phyloP scores from a whole-genome alignment of 1,140 invertebrate species.

The Bombus pascuorum region DNA sequence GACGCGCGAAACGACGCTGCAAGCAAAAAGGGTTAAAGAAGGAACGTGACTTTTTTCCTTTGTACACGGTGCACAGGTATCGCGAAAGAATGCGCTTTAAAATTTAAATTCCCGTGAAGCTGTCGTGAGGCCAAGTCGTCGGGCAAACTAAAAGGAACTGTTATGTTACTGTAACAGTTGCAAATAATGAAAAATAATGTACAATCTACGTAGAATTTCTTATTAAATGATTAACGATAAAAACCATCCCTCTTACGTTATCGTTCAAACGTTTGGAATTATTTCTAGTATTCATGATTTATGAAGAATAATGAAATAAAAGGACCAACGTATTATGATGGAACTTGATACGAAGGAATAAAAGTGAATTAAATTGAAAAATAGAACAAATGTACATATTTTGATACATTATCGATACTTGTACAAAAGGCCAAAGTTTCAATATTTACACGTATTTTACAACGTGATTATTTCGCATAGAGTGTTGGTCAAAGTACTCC shows the following conservation, averaged over 20 bases:
- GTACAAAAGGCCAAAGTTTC: too few relatives aligned
- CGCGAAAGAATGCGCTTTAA: conserved; percentile 15
- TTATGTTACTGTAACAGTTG: not conserved
- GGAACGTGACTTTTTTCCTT: conserved; percentile 29
- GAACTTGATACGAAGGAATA: not conserved
- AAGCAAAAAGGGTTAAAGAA: conserved; percentile 22
- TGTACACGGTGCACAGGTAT: not conserved
- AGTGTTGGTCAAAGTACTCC: too few relatives aligned
- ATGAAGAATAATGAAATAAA: not conserved
- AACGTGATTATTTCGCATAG: too few relatives aligned
- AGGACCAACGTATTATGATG: not conserved
- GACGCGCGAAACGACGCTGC: conserved; percentile 9
- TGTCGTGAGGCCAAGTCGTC: not conserved
- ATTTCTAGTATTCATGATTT: not conserved
- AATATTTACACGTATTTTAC: too few relatives aligned
- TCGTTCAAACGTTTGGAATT: not conserved
- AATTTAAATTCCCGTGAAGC: conserved; percentile 26
- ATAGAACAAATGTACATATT: not conserved
- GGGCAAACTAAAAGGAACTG: not conserved
- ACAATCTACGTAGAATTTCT: not conserved
- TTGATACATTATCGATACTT: too few relatives aligned
- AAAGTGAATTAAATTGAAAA: not conserved
- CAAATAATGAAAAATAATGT: not conserved
- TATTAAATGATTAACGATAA: not conserved
- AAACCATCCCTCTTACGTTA: not conserved